A percentile compares a stretch with the other conserved stretches of the same genome.
phyloP scores from a whole-genome alignment of 2,888 invertebrate species.

The Callinectes sapidus region DNA sequence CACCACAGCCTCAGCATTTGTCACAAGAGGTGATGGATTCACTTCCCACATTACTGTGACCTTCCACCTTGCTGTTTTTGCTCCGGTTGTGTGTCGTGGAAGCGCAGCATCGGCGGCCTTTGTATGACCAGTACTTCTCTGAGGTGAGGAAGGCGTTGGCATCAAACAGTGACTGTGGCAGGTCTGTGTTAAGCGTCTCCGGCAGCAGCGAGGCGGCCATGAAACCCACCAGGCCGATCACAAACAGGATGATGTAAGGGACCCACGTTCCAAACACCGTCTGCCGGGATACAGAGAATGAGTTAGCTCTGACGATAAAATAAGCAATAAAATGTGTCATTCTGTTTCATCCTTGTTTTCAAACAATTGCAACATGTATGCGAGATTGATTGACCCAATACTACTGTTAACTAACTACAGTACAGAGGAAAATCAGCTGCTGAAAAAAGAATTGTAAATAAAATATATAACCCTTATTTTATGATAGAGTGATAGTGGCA shows the following conservation, averaged over 20 bases:
- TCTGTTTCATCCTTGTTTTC: too few relatives aligned
- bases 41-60: not conserved
- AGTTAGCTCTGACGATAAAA: not conserved
- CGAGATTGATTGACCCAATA: too few relatives aligned
- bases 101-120: slow-evolving; percentile 51
- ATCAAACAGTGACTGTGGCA: slow-evolving; percentile 73
- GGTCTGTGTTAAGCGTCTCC: slow-evolving; percentile 73
- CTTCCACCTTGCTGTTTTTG: not conserved
- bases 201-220: slow-evolving; percentile 73
- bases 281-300: slow-evolving; percentile 48
- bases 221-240: slow-evolving; percentile 71
- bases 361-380: too few relatives aligned
- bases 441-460: too few relatives aligned
- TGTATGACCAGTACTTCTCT: slow-evolving; percentile 70
- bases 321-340: too few relatives aligned
- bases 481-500: too few relatives aligned
- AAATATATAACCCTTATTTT: too few relatives aligned
- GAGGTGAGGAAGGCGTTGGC: slow-evolving; percentile 65
- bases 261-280: slow-evolving; percentile 60
- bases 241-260: slow-evolving; percentile 73
- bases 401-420: too few relatives aligned
- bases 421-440: too few relatives aligned
- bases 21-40: not conserved
- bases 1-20: not conserved
- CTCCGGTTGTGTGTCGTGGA: not conserved